Percentiles rank a stretch among this genome's conserved stretches.
These are phyloP conservation scores for Romanomermis culicivorax DNA, from an alignment of 2,888 invertebrate species.

Conservation along the genomic window DNA sequence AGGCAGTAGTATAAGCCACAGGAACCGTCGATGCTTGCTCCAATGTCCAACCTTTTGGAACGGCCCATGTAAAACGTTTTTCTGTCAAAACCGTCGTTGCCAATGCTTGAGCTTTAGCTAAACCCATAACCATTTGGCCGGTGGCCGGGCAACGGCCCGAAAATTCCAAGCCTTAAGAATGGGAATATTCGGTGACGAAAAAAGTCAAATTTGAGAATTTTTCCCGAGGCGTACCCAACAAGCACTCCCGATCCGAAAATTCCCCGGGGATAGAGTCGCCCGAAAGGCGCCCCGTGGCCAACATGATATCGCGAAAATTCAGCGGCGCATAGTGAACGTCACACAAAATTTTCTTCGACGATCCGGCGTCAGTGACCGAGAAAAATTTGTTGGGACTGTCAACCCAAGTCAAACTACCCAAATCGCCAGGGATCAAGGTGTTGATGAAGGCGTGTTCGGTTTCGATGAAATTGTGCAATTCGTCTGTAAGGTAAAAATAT, in stretches of 20 bases:
- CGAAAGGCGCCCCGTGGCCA: constrained; percentile 50
- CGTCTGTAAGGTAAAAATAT: constrained; percentile 19
- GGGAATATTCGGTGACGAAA: neutral
- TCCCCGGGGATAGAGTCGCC: constrained; percentile 5
- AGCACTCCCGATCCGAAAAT: neutral
- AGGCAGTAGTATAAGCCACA: constrained; percentile 35
- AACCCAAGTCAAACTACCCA: constrained; percentile 76
- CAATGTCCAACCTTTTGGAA: constrained; percentile 33
- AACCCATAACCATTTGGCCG: constrained; percentile 70
- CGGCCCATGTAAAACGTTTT: constrained; percentile 26
- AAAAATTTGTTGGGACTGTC: constrained; percentile 44
- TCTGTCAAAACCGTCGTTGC: constrained; percentile 50
- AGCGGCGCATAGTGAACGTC: constrained; percentile 76
- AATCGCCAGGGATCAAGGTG: constrained; percentile 69
- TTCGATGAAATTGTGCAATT: constrained; percentile 22
- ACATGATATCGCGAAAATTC: constrained; percentile 90
- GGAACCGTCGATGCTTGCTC: constrained; percentile 31
- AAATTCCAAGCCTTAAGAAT: constrained; percentile 17
- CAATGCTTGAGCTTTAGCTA: constrained; percentile 65
- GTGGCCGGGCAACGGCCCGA: constrained; percentile 20
- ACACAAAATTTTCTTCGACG: neutral
- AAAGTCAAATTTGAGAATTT: neutral
- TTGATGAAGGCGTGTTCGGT: constrained; percentile 88
- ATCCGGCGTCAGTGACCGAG: neutral
- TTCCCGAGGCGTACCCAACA: constrained; percentile 33